Evolutionary conservation across 2,888 invertebrate species (phyloP), one percentile per base, ranked within the genome.

Genomic region (Acronicta alni): DNA sequence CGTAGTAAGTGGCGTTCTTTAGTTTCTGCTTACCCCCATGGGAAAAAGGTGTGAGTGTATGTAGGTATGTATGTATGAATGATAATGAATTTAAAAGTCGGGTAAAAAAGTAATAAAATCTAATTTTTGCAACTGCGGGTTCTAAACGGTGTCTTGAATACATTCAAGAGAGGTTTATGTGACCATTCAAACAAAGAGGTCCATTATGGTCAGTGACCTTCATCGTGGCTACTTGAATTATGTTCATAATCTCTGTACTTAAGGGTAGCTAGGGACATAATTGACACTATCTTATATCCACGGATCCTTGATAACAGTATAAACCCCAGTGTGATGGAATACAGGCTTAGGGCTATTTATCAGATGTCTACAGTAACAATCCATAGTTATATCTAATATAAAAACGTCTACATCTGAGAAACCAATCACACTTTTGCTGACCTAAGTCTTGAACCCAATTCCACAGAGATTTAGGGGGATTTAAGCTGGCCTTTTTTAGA

Each of bases 301-400:
- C 30, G 43, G 68, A 43, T 53, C 30, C 30, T 1, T 8, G 26
- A 23, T 32, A 47, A 68, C 41, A 37, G 6, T 23, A 12, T 67
- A 61, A 61, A 16, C 41, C 30, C 17, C 37, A 20, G 42, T 30
- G n/a, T 38, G 37, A 68, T 38, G 16, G 62, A 61, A 48, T 12
- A 12, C 17, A 15, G 41, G 37, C 17, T 68, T 15, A 48, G 17
- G 30, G n/a, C 39, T 48, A 12, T 10, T 45, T 8, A 45, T 23
- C 8, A n/a, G 15, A 2, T 32, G 37, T 47, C 20, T 14, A 8
- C 20, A 35, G 26, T 35, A 38, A 2, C 1, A 18, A 55, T 46
- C 20, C 6, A 5, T 18, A 12, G 26, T 20, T 26, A 26, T 4
- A 16, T 18, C 15, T 26, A n/a, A 35, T 35, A 35, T 35, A 35